Evolutionary conservation across 2,888 invertebrate species (phyloP), one percentile per base, ranked within the genome.

Genomic region (Leptarthrus brevirostris): DNA sequence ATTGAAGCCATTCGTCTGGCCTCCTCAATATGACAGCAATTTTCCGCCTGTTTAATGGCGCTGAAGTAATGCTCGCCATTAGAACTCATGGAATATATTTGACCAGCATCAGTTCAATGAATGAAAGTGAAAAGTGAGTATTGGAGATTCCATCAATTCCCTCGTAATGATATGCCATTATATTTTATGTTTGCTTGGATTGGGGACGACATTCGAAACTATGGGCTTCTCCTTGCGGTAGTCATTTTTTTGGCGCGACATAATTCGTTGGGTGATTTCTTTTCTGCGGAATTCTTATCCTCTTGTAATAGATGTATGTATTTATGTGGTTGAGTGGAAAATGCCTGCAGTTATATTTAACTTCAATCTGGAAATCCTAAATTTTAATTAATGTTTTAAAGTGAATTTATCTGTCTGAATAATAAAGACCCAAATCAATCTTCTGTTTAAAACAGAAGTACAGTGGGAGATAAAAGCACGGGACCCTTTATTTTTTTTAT

Each of bases 121-220:
- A 44, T 44, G 69, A 69, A 69, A 69, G 69, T 69, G 69, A 69
- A 69, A 52, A 34, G 69, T 30, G 69, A 52, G 52, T 69, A 69
- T 52, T 52, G 30, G 16, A 12, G 44, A 52, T 30, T 52, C 34
- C 40, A 69, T 69, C 69, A 69, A 69, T 69, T 52, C 14, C 12
- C 30, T 14, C 30, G 34, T 69, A 69, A 69, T 69, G 52, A 52
- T 52, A 30, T 20, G 20, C 69, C 52, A 69, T 69, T 52, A 52
- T 52, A 34, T 69, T 69, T 69, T 52, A 69, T 69, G 69, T 20
- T 22, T 69, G 69, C n/a, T 22, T 16, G 30, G 22, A 52, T 52
- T 52, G 8, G 52, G 20, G 20, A 20, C 18, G 18, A 2, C 12
- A 20, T 52, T 16, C n/a, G 12, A 14, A 2, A 47, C n/a, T n/a